Conservation (phyloP, 2,113 vertebrate genomes). For the Rostratula benghalensis region DNA sequence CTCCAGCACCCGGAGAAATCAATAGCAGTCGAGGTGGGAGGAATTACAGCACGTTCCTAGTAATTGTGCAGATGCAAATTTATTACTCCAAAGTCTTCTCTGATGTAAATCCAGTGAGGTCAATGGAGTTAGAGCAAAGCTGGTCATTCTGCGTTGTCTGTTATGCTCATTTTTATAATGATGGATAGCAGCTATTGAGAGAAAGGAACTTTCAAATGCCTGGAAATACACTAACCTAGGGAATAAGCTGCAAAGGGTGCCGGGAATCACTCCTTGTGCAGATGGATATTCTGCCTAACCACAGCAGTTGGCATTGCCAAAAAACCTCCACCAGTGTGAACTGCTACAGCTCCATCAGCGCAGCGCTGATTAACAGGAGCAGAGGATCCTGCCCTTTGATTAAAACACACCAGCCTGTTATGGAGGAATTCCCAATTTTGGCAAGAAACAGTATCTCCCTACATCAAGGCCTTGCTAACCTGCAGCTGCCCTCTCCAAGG, state of each 20-base stretch:
- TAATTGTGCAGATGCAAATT: conserved; percentile 39
- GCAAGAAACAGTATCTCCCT: background rate
- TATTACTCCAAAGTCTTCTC: background rate
- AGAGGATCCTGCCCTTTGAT: background rate
- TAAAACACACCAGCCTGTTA: background rate
- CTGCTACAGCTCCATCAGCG: background rate
- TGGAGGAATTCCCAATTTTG: background rate
- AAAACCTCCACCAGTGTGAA: background rate
- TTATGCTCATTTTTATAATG: conserved; percentile 15
- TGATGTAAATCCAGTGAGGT: conserved; percentile 54
- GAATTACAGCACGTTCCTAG: background rate
- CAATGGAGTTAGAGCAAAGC: conserved; percentile 21
- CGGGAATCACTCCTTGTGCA: background rate
- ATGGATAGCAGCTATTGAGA: conserved; percentile 6
- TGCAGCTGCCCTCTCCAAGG: background rate
- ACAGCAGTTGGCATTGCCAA: background rate
- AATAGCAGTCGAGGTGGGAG: background rate
- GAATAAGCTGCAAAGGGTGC: conserved; percentile 10
- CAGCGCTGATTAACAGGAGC: background rate
- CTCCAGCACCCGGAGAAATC: background rate
- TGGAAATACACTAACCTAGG: conserved; percentile 6
- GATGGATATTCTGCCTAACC: background rate
- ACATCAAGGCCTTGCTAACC: background rate
- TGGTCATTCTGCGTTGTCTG: background rate
- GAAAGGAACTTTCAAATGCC: background rate